Evolutionary conservation across 2,797 vertebrate genomes (phyloP).

Genomic region (Alfaro cultratus): DNA sequence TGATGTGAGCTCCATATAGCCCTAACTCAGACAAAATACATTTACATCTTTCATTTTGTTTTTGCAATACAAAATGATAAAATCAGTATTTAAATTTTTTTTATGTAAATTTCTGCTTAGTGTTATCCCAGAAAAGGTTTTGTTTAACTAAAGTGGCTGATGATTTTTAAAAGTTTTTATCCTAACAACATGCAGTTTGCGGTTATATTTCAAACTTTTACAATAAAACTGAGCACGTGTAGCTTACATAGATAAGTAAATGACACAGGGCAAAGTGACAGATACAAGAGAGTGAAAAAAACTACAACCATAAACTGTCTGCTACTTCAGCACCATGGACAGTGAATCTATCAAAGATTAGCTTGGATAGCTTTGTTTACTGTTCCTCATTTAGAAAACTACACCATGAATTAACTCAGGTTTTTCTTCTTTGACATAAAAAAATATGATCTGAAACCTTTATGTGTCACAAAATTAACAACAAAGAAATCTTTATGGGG

Average conservation of each 20-base stretch:
- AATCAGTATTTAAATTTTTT: not conserved
- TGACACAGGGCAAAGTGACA: not conserved
- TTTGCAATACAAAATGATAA: not conserved
- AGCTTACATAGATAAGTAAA: not conserved
- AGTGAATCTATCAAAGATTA: not conserved
- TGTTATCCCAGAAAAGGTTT: not conserved
- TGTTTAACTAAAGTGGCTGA: not conserved
- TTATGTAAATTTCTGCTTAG: not conserved
- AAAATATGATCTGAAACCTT: not conserved
- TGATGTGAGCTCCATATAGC: not conserved
- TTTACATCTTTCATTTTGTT: not conserved
- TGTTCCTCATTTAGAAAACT: not conserved
- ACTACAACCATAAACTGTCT: not conserved
- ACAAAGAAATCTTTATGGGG: not conserved
- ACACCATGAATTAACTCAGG: not conserved
- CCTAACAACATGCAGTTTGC: not conserved
- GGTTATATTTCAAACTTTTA: not conserved
- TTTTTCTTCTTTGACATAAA: not conserved
- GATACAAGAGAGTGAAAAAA: not conserved
- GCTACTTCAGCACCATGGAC: slow-evolving; percentile 19
- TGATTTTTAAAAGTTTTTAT: not conserved
- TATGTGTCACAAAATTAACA: not conserved
- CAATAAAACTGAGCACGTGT: not conserved
- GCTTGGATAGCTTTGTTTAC: too few species aligned
- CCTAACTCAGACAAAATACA: not conserved